Conservation (phyloP, 2,888 invertebrate genomes). For the Octonoba sinensis region DNA sequence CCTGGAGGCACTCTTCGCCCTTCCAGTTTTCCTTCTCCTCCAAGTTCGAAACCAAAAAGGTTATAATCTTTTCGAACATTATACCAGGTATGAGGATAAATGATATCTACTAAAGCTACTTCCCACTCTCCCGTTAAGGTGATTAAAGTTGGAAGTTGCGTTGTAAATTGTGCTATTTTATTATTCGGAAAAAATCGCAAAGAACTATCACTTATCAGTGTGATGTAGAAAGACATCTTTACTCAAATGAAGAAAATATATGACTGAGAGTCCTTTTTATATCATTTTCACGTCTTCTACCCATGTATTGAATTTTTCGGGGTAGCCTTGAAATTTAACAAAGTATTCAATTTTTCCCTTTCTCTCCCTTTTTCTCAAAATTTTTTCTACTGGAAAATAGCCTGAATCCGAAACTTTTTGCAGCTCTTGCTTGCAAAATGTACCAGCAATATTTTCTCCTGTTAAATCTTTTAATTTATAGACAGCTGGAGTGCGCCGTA, state of each 20-base stretch:
- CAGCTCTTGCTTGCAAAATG: conserved; percentile 20
- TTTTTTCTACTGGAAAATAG: conserved; percentile 9
- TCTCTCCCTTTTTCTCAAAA: not conserved
- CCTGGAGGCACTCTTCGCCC: conserved; percentile 9
- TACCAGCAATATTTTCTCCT: not conserved
- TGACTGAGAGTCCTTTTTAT: conserved; percentile 2
- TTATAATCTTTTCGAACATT: conserved; percentile 12
- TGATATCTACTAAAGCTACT: conserved; percentile 66
- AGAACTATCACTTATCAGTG: conserved; percentile 66
- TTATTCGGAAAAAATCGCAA: conserved; percentile 67
- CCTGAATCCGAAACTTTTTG: conserved; percentile 10
- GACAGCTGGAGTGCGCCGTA: conserved; percentile 2
- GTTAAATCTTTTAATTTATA: conserved; percentile 37
- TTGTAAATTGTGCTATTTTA: conserved; percentile 67
- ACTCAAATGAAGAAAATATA: not conserved
- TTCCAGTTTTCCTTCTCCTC: not conserved
- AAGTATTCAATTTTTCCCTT: conserved; percentile 5
- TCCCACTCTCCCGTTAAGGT: conserved; percentile 67
- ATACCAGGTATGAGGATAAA: conserved; percentile 58
- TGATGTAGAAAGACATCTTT: conserved; percentile 51
- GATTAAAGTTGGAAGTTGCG: conserved; percentile 64
- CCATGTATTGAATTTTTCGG: conserved; percentile 9
- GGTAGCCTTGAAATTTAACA: conserved; percentile 21
- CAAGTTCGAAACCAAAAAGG: conserved; percentile 14
- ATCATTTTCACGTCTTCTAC: conserved; percentile 8